These are phyloP conservation scores for Callinectes sapidus DNA, from an alignment of 2,888 invertebrate species.

Conservation along the genomic window DNA sequence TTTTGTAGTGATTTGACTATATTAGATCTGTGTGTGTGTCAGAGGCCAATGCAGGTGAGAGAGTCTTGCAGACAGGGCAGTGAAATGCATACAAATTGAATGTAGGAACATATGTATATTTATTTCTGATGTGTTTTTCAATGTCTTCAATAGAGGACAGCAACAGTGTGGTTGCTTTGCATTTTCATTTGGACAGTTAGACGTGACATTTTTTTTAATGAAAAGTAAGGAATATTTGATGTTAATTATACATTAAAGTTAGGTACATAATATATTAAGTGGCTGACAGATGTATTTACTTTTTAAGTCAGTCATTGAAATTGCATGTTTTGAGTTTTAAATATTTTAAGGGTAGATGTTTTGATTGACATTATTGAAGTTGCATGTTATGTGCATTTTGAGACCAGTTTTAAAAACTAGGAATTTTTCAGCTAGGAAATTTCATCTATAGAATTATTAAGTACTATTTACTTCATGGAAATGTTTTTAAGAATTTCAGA, in stretches of 20 bases:
- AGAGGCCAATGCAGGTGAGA: no score
- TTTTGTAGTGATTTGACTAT: neutral
- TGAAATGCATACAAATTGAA: no score
- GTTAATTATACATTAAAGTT: neutral
- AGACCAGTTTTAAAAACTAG: no score
- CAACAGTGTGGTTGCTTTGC: neutral
- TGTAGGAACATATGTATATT: no score
- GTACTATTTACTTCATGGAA: neutral
- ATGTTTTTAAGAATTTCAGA: neutral
- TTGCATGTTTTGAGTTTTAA: neutral
- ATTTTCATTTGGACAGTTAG: neutral
- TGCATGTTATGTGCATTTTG: neutral
- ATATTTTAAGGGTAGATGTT: neutral
- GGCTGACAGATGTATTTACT: neutral
- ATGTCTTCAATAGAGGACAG: no score
- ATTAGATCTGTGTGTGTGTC: neutral
- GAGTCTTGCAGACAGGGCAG: no score
- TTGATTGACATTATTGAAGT: no score
- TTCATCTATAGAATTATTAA: no score
- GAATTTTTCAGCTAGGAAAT: no score
- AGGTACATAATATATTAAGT: neutral
- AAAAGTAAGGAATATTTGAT: neutral
- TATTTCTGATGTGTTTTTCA: no score
- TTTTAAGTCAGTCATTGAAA: neutral
- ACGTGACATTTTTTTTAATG: neutral